These are phyloP conservation scores for Pseudomyrmex dendroicus DNA, from an alignment of 1,140 invertebrate species.

Conservation along the genomic window DNA sequence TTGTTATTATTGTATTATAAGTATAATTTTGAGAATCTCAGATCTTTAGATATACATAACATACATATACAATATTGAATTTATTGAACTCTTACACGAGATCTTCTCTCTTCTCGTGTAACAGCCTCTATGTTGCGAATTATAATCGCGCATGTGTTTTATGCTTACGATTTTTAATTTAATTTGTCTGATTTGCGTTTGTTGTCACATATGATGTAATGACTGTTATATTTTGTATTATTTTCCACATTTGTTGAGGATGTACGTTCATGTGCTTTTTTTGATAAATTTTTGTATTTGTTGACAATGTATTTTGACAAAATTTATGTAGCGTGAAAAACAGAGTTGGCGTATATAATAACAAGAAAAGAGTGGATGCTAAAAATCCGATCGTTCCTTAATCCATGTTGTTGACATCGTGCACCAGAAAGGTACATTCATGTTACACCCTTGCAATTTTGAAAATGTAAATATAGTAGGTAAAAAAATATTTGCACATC, in stretches of 20 bases:
- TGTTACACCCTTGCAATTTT: neutral
- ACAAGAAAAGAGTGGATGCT: conserved; percentile 12
- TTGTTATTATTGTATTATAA: conserved; percentile 61
- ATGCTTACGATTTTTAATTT: conserved; percentile 67
- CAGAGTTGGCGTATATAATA: conserved; percentile 25
- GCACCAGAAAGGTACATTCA: conserved; percentile 23
- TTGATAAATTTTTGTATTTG: conserved; percentile 68
- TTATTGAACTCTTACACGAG: conserved; percentile 60
- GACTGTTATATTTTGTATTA: conserved; percentile 72
- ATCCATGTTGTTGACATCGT: conserved; percentile 25
- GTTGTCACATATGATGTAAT: conserved; percentile 67
- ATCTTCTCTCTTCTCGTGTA: conserved; percentile 26
- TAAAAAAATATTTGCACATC: too few relatives aligned
- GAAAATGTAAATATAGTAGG: neutral
- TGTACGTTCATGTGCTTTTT: conserved; percentile 39
- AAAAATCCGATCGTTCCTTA: conserved; percentile 37
- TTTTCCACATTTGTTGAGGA: conserved; percentile 61
- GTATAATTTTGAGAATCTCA: conserved; percentile 67
- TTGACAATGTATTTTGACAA: conserved; percentile 65
- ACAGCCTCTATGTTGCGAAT: conserved; percentile 49
- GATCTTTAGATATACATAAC: conserved; percentile 10
- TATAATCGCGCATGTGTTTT: conserved; percentile 51
- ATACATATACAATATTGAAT: conserved; percentile 56
- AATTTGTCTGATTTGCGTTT: conserved; percentile 68
- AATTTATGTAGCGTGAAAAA: conserved; percentile 24